phyloP scores from a whole-genome alignment of 2,113 vertebrate genomes.

The Crypturellus undulatus region DNA sequence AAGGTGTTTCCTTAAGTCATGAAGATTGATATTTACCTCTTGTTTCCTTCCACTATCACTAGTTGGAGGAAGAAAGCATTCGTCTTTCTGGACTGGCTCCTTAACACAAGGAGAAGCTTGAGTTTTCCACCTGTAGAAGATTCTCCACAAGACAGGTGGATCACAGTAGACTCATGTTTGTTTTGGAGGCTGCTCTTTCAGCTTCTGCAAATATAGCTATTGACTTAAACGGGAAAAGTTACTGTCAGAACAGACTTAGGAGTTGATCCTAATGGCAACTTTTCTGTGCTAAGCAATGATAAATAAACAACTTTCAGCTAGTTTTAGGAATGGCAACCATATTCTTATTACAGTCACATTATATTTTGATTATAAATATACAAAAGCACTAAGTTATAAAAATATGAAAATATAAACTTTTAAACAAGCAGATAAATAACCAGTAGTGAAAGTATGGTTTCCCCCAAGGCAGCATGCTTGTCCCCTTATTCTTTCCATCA shows the following conservation, averaged over 20 bases:
- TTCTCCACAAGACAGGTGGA: background rate
- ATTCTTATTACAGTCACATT: background rate
- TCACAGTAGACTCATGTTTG: accelerated
- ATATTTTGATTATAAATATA: background rate
- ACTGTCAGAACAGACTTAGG: background rate
- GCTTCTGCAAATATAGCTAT: background rate
- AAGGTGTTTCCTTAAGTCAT: background rate
- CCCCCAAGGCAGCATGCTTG: too few relatives aligned
- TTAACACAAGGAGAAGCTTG: background rate
- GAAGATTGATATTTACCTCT: background rate
- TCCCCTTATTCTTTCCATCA: background rate
- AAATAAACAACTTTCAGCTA: background rate
- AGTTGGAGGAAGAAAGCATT: background rate
- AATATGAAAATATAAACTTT: background rate
- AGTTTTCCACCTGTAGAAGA: background rate
- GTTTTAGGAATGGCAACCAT: background rate
- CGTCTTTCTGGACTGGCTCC: background rate
- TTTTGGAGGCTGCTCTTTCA: background rate
- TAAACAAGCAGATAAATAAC: background rate
- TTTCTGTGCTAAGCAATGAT: background rate
- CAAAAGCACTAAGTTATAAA: background rate
- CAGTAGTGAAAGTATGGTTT: too few relatives aligned
- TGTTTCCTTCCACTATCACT: background rate
- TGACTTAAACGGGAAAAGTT: background rate
- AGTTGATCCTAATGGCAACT: background rate